A percentile compares a stretch with the other conserved stretches of the same genome.
phyloP scores from a whole-genome alignment of 2,797 vertebrate genomes.

The Enteromius treurensis region DNA sequence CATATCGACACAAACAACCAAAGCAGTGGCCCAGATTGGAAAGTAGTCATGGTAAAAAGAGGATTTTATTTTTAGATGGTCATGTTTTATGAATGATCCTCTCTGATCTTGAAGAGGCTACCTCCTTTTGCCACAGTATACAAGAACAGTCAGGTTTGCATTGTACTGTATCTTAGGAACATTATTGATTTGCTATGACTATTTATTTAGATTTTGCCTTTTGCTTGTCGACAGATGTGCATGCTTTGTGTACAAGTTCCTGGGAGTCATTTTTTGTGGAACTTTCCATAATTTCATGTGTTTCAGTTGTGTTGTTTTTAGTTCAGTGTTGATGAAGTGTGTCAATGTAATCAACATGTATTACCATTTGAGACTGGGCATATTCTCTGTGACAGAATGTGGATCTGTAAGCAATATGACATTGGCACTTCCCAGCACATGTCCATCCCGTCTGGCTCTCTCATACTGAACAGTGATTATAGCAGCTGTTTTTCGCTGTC shows the following conservation, averaged over 20 bases:
- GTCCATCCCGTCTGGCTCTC: constrained; percentile 53
- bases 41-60: constrained; percentile 63
- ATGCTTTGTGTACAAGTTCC: background rate
- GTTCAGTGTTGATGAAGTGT: background rate
- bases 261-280: background rate
- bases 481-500: constrained; percentile 73
- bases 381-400: constrained; percentile 23
- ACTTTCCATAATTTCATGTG: background rate
- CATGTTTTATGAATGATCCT: constrained; percentile 79
- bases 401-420: constrained; percentile 36
- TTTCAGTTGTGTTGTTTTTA: background rate
- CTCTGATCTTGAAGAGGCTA: constrained; percentile 39
- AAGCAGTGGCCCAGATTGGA: constrained; percentile 71
- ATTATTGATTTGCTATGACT: background rate
- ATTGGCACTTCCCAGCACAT: constrained; percentile 30
- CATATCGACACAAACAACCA: constrained; percentile 60
- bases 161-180: constrained; percentile 27
- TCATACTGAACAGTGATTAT: constrained; percentile 69
- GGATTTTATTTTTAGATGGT: constrained; percentile 75
- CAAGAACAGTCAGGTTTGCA: constrained; percentile 41
- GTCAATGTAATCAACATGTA: constrained; percentile 9
- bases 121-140: constrained; percentile 39
- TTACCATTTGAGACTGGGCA: constrained; percentile 20
- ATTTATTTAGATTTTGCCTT: background rate
- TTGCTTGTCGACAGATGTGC: background rate